Conservation (phyloP, 23 tunicate species). For the Pegea sp. region DNA sequence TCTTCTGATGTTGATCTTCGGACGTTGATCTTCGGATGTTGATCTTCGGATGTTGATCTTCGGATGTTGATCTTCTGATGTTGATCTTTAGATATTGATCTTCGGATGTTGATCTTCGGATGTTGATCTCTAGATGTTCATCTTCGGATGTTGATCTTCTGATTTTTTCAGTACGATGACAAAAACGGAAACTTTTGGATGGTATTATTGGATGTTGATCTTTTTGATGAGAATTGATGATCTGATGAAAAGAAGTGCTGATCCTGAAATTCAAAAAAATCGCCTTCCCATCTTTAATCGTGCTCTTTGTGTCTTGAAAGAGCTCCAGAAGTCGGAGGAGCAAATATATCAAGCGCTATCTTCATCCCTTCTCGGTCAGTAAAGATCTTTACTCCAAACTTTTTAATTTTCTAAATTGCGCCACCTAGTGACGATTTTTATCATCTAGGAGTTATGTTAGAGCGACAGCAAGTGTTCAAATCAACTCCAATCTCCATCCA, state of each 20-base stretch:
- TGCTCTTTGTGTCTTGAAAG: slow-evolving; percentile 33
- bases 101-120: not conserved
- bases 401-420: not conserved
- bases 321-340: slow-evolving; percentile 33
- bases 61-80: not conserved
- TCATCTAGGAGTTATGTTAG: slow-evolving; percentile 40
- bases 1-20: not conserved
- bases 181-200: slow-evolving; percentile 16
- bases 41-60: slow-evolving; percentile 7
- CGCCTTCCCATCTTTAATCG: slow-evolving; percentile 63
- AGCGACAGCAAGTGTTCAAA: slow-evolving; percentile 50
- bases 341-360: slow-evolving; percentile 26
- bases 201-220: slow-evolving; percentile 53
- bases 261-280: slow-evolving; percentile 17
- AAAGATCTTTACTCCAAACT: not conserved
- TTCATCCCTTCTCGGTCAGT: slow-evolving; percentile 52
- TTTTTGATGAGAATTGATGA: slow-evolving; percentile 46
- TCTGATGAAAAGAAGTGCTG: slow-evolving; percentile 23
- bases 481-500: slow-evolving; percentile 90
- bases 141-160: not conserved
- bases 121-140: not conserved
- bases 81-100: not conserved
- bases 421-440: not conserved
- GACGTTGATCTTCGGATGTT: slow-evolving; percentile 40
- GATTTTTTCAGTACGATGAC: slow-evolving; percentile 28